phyloP scores from a whole-genome alignment of 2,797 vertebrate genomes.

The Rhabdomys pumilio region DNA sequence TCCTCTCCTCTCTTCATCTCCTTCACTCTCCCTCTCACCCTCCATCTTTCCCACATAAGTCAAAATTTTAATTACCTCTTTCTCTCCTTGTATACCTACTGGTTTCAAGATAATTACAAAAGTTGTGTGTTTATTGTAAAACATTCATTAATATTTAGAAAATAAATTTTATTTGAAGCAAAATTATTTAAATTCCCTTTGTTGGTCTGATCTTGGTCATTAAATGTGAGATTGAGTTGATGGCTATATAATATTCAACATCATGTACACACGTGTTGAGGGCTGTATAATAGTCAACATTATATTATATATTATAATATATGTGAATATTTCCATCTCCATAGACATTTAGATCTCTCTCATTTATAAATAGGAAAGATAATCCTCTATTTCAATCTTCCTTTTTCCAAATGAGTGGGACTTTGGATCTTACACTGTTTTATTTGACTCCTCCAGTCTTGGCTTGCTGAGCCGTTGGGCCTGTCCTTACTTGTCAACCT shows the following conservation, averaged over 20 bases:
- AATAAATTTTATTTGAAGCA: slow-evolving; percentile 15
- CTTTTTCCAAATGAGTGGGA: background rate
- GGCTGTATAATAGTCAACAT: background rate
- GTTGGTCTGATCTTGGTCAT: background rate
- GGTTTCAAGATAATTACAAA: slow-evolving; percentile 44
- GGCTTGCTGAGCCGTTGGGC: background rate
- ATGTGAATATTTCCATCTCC: slow-evolving; percentile 36
- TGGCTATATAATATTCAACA: background rate
- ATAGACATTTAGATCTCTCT: slow-evolving; percentile 36
- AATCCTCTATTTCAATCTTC: background rate
- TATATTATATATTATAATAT: background rate
- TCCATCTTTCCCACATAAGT: background rate
- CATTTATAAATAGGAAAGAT: slow-evolving; percentile 2
- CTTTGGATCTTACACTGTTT: background rate
- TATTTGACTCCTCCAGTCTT: slow-evolving; percentile 13
- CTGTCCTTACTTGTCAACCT: background rate
- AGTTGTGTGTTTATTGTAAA: background rate
- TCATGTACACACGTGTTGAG: background rate
- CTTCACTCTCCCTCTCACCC: background rate
- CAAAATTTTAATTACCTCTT: background rate
- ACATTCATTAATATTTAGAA: background rate
- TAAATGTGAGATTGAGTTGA: background rate
- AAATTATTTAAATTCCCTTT: slow-evolving; percentile 26
- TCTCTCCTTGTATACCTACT: background rate
- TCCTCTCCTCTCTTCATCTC: background rate